phyloP scores from a whole-genome alignment of 2,113 vertebrate genomes.

The Trinectes maculatus region DNA sequence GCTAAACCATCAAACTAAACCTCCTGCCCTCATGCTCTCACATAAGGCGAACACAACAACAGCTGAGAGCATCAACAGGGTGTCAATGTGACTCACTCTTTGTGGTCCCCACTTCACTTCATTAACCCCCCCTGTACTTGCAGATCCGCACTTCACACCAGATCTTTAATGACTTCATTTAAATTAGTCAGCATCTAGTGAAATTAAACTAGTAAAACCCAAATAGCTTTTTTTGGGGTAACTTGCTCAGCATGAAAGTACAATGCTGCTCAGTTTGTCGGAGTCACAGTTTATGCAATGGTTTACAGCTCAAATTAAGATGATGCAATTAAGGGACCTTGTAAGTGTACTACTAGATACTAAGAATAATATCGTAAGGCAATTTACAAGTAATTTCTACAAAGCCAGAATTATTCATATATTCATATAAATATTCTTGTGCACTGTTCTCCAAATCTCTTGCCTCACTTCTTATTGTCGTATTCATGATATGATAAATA shows the following conservation, averaged over 20 bases:
- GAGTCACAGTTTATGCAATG: slow-evolving; percentile 13
- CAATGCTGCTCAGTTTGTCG: slow-evolving; percentile 40
- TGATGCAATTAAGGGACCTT: neutral
- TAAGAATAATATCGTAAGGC: neutral
- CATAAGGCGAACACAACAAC: neutral
- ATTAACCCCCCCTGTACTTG: slow-evolving; percentile 54
- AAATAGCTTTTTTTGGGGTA: slow-evolving; percentile 46
- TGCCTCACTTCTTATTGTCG: neutral
- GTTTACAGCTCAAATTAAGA: neutral
- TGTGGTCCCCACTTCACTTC: slow-evolving; percentile 39
- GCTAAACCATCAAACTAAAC: slow-evolving; percentile 4
- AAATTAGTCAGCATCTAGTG: slow-evolving; percentile 68
- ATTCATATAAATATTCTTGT: neutral
- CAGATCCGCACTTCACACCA: slow-evolving; percentile 59
- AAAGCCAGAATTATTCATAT: neutral
- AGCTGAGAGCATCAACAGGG: slow-evolving; percentile 23
- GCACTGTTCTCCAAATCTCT: neutral
- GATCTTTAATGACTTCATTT: slow-evolving; percentile 71
- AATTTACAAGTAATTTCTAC: too few relatives aligned
- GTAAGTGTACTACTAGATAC: neutral
- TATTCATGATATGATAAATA: neutral
- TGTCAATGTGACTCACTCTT: slow-evolving; percentile 33
- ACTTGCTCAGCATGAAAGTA: slow-evolving; percentile 43
- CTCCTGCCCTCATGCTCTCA: neutral
- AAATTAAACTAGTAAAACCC: slow-evolving; percentile 60